Conservation (phyloP, 1,140 invertebrate species). For the Zaprionus davidi region DNA sequence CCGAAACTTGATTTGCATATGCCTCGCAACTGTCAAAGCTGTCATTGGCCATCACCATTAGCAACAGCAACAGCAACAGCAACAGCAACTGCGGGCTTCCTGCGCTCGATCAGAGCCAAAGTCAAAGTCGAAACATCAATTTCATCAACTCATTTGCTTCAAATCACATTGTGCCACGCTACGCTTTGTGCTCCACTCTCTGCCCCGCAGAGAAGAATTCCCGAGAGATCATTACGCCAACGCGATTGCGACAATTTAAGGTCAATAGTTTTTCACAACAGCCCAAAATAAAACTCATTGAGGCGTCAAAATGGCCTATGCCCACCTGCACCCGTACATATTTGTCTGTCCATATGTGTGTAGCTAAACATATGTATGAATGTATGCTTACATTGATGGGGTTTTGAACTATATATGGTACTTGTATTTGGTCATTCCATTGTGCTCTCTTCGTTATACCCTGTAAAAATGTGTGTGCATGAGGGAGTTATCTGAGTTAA, state of each 20-base stretch:
- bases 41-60: constrained; percentile 52
- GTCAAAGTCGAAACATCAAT: constrained; percentile 39
- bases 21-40: constrained; percentile 42
- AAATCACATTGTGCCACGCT: constrained; percentile 7
- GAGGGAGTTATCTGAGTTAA: not conserved
- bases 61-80: constrained; percentile 26
- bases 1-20: constrained; percentile 52
- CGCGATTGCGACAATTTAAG: constrained; percentile 53
- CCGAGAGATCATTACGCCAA: constrained; percentile 43
- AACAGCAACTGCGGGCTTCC: constrained; percentile 30
- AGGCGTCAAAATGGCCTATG: constrained; percentile 36
- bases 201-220: constrained; percentile 29
- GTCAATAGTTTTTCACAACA: constrained; percentile 48
- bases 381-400: not conserved
- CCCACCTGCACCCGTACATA: constrained; percentile 32
- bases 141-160: constrained; percentile 39
- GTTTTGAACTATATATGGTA: constrained; percentile 29
- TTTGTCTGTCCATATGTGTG: not conserved
- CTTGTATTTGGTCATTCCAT: constrained; percentile 41
- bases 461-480: not conserved
- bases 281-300: constrained; percentile 32
- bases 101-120: constrained; percentile 28
- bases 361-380: not conserved
- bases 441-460: constrained; percentile 16
- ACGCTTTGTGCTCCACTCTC: not conserved